Conservation (phyloP, 2,888 invertebrate genomes). For the Oxytorus armatus region DNA sequence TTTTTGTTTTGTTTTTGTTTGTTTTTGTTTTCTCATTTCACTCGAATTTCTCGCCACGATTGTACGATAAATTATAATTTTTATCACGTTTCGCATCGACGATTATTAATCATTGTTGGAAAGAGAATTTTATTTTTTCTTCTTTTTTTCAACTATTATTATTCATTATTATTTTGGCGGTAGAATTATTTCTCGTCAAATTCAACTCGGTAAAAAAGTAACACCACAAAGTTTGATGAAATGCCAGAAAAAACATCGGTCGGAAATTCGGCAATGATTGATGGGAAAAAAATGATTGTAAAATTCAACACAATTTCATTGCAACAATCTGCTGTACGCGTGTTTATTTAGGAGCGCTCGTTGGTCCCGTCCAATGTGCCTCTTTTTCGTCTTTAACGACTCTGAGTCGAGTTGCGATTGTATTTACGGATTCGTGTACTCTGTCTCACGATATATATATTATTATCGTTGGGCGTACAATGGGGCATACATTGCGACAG, state of each 20-base stretch:
- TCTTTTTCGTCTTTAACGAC: conserved; percentile 44
- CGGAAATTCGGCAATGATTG: too few species aligned
- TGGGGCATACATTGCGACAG: conserved; percentile 63
- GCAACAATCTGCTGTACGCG: background rate
- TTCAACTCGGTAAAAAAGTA: too few species aligned
- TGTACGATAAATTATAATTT: conserved; percentile 44
- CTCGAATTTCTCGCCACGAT: conserved; percentile 5
- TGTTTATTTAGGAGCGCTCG: background rate
- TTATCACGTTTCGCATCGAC: conserved; percentile 16
- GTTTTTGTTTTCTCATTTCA: conserved; percentile 40
- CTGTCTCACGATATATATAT: conserved; percentile 61
- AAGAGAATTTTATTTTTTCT: too few species aligned
- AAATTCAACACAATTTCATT: background rate
- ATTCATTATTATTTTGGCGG: too few species aligned
- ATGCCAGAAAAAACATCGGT: too few species aligned
- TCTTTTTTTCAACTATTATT: too few species aligned
- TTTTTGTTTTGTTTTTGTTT: too few species aligned
- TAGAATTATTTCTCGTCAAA: too few species aligned
- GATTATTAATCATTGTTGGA: background rate
- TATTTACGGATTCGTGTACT: conserved; percentile 54
- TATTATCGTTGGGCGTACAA: conserved; percentile 54
- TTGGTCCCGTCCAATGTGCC: conserved; percentile 21
- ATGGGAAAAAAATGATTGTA: too few species aligned
- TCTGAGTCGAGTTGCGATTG: conserved; percentile 38
- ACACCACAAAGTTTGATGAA: too few species aligned